Evolutionary conservation across 1,140 invertebrate species (phyloP), one percentile per base, ranked within the genome.

Genomic region (Drepana arcuata): DNA sequence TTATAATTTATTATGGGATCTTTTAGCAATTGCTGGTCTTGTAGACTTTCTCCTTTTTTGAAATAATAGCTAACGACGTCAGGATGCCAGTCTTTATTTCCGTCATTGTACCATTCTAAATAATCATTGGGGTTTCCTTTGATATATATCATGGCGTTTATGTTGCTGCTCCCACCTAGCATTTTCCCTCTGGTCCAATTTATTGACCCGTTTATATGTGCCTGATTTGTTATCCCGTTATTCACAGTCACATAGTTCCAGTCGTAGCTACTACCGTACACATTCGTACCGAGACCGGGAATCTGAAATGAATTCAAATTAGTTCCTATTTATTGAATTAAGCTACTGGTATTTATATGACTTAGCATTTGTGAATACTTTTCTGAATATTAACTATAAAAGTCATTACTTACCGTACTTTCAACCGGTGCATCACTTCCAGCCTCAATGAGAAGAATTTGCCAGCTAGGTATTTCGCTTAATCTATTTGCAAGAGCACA

Each of bases 91-190:
- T 87, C 86, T 0, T 66, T 54, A 55, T 86, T 87, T 2, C 86
- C 86, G 54, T 73, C 56, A 16, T 84, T 74, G 28, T 86, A 87
- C 93, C 93, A 95, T 26, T 77, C 62, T 29, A 88, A 72, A 41
- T 82, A 89, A 43, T 89, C 88, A 24, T 55, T 11, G 2, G 83
- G 75, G 48, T 91, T 86, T 4, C 92, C 92, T 31, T 90, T 71
- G 0, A 90, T 84, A 67, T 93, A 93, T 13, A 91, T 85, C 91
- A 95, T 93, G 0, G 86, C 92, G 74, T 95, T 95, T 1, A 93
- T 86, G 0, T 85, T 87, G 0, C 89, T 90, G 15, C 86, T 86
- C 0, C 94, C 94, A 2, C 94, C 94, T 1, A 93, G 53, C 30
- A 86, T 87, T 55, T 88, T 89, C 0, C 91, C 91, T 18, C 87